Evolutionary conservation across 2,113 vertebrate species (phyloP), one percentile per base, ranked within the genome.

Genomic region (Tragelaphus buxtoni): DNA sequence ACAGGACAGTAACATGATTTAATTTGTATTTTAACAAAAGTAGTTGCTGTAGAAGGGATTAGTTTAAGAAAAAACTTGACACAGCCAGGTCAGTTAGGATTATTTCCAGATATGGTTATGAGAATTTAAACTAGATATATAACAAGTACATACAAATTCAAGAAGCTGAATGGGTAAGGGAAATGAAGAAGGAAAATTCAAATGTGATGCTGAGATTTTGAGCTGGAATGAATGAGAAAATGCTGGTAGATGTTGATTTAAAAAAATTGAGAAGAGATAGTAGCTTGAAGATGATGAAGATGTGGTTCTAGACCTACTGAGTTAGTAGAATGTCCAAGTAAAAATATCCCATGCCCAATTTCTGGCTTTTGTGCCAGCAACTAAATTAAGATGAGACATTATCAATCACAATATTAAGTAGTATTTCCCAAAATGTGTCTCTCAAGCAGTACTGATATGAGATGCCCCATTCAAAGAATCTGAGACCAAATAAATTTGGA

Each of bases 1-100:
- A 42, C 42, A 89, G 53, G 53, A n/a, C 77, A 94, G 13, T 74
- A 77, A 74, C 18, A 20, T 72, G 42, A 82, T 60, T 58, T 82
- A 88, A 74, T 94, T 63, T 74, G 86, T 94, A 28, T 82, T 51
- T 74, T 60, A 72, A 89, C 61, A 82, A 94, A 89, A 94, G n/a
- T 74, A 22, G 20, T 51, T 94, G 76, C 24, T 88, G 65, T 58
- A 20, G 42, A 49, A 72, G 72, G n/a, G 42, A 74, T 74, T 74
- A 42, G 17, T 89, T 74, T 74, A 30, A 89, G 77, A 55, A 89
- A 72, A 94, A 82, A 32, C 74, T 94, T 81, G 61, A 74, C 26
- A 82, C 13, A 60, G 18, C 61, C 13, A 9, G 61, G 61, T 49
- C 77, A 61, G 45, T 94, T 94, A 51, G 53, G 93, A 89, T 61